Evolutionary conservation across 2,797 vertebrate genomes (phyloP).

Genomic region (Sebastiscus albofasciatus): DNA sequence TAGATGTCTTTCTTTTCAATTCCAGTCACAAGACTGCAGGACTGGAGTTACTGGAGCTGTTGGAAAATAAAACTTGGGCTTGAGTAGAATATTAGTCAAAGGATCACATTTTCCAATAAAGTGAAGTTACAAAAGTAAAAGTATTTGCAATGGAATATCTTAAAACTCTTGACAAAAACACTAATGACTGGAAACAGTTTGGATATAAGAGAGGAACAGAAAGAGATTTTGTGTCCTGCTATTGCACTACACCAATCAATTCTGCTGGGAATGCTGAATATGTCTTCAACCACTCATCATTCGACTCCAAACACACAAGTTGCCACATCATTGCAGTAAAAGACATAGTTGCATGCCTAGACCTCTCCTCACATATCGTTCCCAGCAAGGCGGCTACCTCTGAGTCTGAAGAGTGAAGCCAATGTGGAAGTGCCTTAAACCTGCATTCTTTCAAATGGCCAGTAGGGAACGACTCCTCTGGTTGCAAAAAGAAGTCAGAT

Average conservation of each 20-base stretch:
- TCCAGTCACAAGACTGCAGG: constrained; percentile 27
- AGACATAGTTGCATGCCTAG: background rate
- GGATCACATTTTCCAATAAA: background rate
- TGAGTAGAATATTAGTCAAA: background rate
- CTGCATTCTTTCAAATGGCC: background rate
- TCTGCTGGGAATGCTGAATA: background rate
- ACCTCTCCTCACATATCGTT: background rate
- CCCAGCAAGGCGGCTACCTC: background rate
- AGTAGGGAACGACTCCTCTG: background rate
- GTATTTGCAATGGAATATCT: background rate
- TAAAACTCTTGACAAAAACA: background rate
- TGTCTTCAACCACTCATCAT: background rate
- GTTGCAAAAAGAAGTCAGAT: no score
- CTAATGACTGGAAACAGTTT: background rate
- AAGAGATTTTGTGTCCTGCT: background rate
- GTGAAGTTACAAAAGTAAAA: background rate
- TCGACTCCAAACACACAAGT: background rate
- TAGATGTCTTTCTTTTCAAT: constrained; percentile 1
- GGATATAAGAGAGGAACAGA: background rate
- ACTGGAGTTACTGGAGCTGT: background rate
- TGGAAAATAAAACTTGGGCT: background rate
- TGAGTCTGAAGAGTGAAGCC: background rate
- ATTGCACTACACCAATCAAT: background rate
- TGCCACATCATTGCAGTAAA: background rate
- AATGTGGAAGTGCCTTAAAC: background rate